Conservation (phyloP, 1,140 invertebrate species). For the Ceratosolen fusciceps region DNA sequence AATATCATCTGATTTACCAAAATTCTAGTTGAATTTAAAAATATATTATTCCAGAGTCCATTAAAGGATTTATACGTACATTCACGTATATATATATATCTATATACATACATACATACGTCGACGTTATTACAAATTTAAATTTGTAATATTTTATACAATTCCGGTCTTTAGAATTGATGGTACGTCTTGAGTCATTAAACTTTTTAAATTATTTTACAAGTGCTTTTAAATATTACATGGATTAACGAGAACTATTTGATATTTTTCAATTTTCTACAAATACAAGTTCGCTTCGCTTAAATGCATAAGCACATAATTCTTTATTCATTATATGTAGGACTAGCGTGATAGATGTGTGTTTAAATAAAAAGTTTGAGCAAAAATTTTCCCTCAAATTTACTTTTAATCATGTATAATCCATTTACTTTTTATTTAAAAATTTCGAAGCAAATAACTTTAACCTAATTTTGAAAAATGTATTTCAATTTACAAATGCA, state of each 20-base stretch:
- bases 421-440: background rate
- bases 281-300: background rate
- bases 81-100: too few relatives aligned
- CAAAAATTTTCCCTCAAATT: background rate
- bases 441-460: background rate
- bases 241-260: background rate
- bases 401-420: background rate
- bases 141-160: too few relatives aligned
- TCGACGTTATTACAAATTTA: too few relatives aligned
- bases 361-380: background rate
- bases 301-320: too few relatives aligned
- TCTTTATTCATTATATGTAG: background rate
- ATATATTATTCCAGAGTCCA: too few relatives aligned
- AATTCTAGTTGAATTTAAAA: too few relatives aligned
- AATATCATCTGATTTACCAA: too few relatives aligned
- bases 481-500: background rate
- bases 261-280: background rate
- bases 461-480: conserved; percentile 19
- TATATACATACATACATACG: too few relatives aligned
- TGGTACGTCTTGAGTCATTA: background rate
- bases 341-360: background rate
- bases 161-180: background rate
- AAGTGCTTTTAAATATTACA: background rate
- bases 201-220: background rate
- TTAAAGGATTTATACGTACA: too few relatives aligned